phyloP scores from a whole-genome alignment of 2,888 invertebrate genomes.

The Pristionchus fissidentatus region DNA sequence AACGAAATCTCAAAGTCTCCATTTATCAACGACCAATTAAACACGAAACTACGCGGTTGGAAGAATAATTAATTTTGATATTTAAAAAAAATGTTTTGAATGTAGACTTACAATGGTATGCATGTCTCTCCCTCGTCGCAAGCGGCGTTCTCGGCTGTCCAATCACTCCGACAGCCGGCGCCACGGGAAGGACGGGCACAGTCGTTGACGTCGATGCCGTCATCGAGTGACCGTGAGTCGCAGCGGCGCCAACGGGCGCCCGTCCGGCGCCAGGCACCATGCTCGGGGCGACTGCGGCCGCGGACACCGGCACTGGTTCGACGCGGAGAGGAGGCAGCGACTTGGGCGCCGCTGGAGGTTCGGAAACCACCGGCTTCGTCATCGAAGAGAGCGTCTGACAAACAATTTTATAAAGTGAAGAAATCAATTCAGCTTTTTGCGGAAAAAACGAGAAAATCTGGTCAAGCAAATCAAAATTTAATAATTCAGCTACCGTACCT shows the following conservation, averaged over 20 bases:
- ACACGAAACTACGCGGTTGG: too few species aligned
- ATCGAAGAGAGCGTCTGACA: constrained; percentile 26
- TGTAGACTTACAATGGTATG: constrained; percentile 21
- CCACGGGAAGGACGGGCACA: constrained; percentile 51
- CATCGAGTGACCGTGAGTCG: background rate
- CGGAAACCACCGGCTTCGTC: background rate
- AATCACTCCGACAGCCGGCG: constrained; percentile 59
- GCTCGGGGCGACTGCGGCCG: background rate
- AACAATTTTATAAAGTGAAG: too few species aligned
- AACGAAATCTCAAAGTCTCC: background rate
- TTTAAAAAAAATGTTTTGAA: background rate
- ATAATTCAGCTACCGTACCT: constrained; percentile 3
- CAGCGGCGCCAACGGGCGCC: background rate
- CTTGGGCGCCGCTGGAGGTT: constrained; percentile 5
- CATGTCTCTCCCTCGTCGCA: background rate
- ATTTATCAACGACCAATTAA: background rate
- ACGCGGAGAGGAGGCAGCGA: background rate
- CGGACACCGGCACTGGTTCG: background rate
- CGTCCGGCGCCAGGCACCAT: background rate
- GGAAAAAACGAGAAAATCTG: background rate
- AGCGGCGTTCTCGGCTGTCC: constrained; percentile 56
- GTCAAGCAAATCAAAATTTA: background rate
- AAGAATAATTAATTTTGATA: background rate
- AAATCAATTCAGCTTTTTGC: background rate
- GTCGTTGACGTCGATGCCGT: background rate